A percentile compares a stretch with the other conserved stretches of the same genome.
Conservation (phyloP, 2,797 vertebrate species). For the Serranus cabrilla region DNA sequence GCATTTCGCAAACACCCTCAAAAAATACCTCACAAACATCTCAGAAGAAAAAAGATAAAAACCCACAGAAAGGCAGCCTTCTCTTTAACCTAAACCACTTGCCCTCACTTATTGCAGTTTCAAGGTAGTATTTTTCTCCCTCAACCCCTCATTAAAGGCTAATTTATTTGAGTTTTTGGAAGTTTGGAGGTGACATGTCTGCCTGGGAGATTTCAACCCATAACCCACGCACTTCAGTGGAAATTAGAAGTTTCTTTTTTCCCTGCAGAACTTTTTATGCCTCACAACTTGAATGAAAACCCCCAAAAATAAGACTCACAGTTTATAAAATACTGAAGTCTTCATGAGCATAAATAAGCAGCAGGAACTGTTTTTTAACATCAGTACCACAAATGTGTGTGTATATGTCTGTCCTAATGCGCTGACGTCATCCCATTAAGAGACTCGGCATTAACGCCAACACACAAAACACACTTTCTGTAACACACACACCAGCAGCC, state of each 20-base stretch:
- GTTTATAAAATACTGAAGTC: neutral
- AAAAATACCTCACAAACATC: constrained; percentile 31
- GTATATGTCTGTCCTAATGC: constrained; percentile 28
- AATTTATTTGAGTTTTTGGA: constrained; percentile 50
- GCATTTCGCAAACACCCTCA: constrained; percentile 4
- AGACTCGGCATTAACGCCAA: constrained; percentile 19
- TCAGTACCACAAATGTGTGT: constrained; percentile 19
- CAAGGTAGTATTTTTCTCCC: constrained; percentile 37
- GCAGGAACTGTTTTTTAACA: constrained; percentile 22
- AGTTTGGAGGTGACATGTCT: constrained; percentile 50
- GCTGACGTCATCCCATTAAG: constrained; percentile 49
- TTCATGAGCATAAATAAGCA: constrained; percentile 14
- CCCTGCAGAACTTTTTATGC: constrained; percentile 21
- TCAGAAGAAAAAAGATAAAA: constrained; percentile 16
- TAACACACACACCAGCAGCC: constrained; percentile 2
- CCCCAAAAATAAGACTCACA: neutral
- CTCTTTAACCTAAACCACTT: constrained; percentile 27
- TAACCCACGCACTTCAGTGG: constrained; percentile 38
- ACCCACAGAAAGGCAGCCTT: constrained; percentile 23
- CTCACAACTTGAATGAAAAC: constrained; percentile 10
- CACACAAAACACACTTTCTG: constrained; percentile 21
- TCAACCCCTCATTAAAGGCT: constrained; percentile 51
- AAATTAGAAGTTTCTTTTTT: constrained; percentile 24
- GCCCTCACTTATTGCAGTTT: constrained; percentile 40
- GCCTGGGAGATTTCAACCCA: constrained; percentile 37